Conservation (phyloP, 64 coral and sea anemone species). For the Actinia tenebrosa region DNA sequence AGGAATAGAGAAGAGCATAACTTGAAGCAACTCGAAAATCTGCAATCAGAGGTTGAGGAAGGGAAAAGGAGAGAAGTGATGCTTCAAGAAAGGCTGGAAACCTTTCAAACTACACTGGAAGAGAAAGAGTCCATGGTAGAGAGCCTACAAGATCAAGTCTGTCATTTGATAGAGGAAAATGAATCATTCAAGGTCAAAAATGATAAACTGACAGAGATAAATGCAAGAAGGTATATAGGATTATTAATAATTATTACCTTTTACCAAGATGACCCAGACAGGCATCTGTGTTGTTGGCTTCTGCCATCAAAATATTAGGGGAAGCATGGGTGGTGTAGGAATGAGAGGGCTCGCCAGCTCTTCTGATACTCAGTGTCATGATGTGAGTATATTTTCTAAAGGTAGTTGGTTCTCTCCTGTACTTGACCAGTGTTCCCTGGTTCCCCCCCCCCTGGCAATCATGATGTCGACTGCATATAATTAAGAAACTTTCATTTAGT, state of each 20-base stretch:
- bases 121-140: background rate
- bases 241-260: background rate
- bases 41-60: background rate
- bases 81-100: slow-evolving; percentile 5
- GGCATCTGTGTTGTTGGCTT: too few species aligned
- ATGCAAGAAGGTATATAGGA: slow-evolving; percentile 5
- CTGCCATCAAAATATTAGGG: too few species aligned
- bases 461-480: too few species aligned
- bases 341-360: too few species aligned
- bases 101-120: background rate
- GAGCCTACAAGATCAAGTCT: slow-evolving; percentile 33
- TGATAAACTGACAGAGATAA: slow-evolving; percentile 20
- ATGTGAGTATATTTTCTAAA: too few species aligned
- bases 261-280: background rate
- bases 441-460: too few species aligned
- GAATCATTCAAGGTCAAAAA: slow-evolving; percentile 3
- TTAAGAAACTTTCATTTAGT: too few species aligned
- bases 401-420: too few species aligned
- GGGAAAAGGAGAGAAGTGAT: background rate
- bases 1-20: slow-evolving; percentile 1
- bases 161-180: slow-evolving; percentile 50
- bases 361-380: too few species aligned
- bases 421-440: too few species aligned
- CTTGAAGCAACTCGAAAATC: slow-evolving; percentile 15
- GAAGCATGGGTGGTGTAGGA: too few species aligned